Percentiles rank a stretch among this genome's conserved stretches.
phyloP scores from a whole-genome alignment of 2,113 vertebrate genomes.

The Anguilla japonica region DNA sequence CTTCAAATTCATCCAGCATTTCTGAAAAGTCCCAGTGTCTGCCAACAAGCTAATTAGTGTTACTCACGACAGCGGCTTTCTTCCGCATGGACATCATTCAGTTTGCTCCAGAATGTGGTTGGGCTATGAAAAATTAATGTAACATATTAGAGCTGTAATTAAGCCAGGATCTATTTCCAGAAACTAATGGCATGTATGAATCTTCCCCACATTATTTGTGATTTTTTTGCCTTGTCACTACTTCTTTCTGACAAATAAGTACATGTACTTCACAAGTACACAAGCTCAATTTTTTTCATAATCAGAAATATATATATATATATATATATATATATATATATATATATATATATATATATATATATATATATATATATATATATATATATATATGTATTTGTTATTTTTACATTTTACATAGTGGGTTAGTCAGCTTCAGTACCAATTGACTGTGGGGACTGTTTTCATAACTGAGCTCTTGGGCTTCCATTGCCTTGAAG shows the following conservation, averaged over 20 bases:
- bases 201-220: neutral
- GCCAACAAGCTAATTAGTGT: constrained; percentile 28
- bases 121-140: constrained; percentile 30
- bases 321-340: too few relatives aligned
- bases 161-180: constrained; percentile 23
- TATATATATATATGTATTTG: too few relatives aligned
- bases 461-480: too few relatives aligned
- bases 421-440: too few relatives aligned
- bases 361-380: too few relatives aligned
- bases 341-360: too few relatives aligned
- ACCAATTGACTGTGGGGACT: too few relatives aligned
- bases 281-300: too few relatives aligned
- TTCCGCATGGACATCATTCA: constrained; percentile 20
- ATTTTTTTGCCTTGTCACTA: neutral
- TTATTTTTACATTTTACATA: too few relatives aligned
- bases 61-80: neutral
- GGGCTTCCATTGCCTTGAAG: too few relatives aligned
- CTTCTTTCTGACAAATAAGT: neutral
- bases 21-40: neutral
- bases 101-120: neutral
- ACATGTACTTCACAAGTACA: neutral
- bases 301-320: too few relatives aligned
- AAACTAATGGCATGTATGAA: constrained; percentile 16
- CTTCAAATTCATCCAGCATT: neutral
- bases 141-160: constrained; percentile 30